A percentile compares a stretch with the other conserved stretches of the same genome.
phyloP scores from a whole-genome alignment of 2,113 vertebrate species.

The Trogon melanurus region DNA sequence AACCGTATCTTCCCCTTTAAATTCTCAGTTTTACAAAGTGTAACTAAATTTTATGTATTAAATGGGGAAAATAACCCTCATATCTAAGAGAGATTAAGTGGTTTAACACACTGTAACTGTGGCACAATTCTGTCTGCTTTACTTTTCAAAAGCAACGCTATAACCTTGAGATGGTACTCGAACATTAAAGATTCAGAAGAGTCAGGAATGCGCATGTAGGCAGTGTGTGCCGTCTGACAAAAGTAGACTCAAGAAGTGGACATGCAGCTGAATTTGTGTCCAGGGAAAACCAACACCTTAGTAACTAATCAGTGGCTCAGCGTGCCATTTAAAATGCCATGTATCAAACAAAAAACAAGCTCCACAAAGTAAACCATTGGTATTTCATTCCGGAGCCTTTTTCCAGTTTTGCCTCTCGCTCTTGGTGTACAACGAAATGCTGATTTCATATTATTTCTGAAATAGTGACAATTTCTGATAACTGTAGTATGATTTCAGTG shows the following conservation, averaged over 20 bases:
- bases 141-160: neutral
- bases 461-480: neutral
- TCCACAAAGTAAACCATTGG: neutral
- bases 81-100: neutral
- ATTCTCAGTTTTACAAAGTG: neutral
- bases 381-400: neutral
- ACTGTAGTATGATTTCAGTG: neutral
- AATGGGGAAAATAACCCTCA: too few species aligned
- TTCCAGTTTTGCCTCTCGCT: neutral
- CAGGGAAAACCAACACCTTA: neutral
- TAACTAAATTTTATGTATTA: neutral
- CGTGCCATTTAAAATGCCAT: neutral
- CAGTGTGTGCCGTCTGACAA: neutral
- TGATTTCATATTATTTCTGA: neutral
- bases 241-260: neutral
- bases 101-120: neutral
- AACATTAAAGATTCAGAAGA: constrained; percentile 35
- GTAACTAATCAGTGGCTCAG: neutral
- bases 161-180: neutral
- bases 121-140: neutral
- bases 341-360: neutral
- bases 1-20: neutral
- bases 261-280: neutral
- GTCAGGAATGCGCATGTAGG: neutral
- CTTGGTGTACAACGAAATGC: neutral